Percentiles rank a stretch among this genome's conserved stretches.
Conservation (phyloP, 2,797 vertebrate genomes). For the Lacerta bilineata region DNA sequence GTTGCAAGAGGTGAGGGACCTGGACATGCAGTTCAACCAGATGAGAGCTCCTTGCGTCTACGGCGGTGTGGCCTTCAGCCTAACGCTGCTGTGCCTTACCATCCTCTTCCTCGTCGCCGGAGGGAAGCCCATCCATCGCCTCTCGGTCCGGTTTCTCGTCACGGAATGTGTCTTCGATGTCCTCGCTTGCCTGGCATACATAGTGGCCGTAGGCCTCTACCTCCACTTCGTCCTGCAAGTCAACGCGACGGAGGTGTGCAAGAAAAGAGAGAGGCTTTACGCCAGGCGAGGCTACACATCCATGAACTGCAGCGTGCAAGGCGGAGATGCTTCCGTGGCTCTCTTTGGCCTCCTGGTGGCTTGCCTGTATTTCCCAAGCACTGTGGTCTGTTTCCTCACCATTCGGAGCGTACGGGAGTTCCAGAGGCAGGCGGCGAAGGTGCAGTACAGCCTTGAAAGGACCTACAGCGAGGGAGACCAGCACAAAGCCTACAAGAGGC, state of each 20-base stretch:
- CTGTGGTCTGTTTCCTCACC: conserved; percentile 76
- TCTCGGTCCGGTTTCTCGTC: conserved; percentile 74
- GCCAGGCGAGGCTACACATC: conserved; percentile 89
- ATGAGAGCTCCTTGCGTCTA: conserved; percentile 90
- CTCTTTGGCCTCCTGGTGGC: conserved; percentile 89
- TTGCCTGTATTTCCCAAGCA: conserved; percentile 85
- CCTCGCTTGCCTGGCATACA: conserved; percentile 80
- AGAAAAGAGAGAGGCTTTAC: conserved; percentile 86
- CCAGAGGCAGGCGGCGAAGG: fast-evolving
- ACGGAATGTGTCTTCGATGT: conserved; percentile 85
- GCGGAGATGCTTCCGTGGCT: conserved; percentile 89
- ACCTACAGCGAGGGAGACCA: neutral
- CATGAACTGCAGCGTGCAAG: conserved; percentile 91
- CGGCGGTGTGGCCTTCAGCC: conserved; percentile 84
- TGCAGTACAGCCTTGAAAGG: conserved; percentile 27
- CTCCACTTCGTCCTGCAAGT: conserved; percentile 87
- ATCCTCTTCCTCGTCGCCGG: conserved; percentile 86
- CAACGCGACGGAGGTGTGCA: conserved; percentile 90
- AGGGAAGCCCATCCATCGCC: conserved; percentile 82
- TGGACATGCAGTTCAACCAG: conserved; percentile 90
- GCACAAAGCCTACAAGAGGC: fast-evolving
- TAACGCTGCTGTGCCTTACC: conserved; percentile 80
- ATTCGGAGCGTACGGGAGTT: conserved; percentile 73
- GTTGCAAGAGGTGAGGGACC: conserved; percentile 83
- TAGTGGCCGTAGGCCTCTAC: conserved; percentile 88